These are phyloP conservation scores for Leptogaster cylindrica DNA, from an alignment of 2,888 invertebrate species.

Conservation along the genomic window DNA sequence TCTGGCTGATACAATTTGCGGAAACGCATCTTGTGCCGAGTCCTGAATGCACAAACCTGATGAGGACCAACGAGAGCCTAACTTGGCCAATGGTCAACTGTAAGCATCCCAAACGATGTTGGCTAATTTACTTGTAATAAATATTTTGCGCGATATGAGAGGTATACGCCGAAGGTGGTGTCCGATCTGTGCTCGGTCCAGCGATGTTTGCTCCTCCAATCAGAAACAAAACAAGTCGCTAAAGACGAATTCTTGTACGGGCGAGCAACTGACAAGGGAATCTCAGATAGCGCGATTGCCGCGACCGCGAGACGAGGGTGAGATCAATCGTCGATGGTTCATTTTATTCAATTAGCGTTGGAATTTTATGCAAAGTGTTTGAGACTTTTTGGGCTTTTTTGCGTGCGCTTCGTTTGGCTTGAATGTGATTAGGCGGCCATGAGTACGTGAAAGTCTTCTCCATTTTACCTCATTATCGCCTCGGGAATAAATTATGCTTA, in stretches of 20 bases:
- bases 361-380: conserved; percentile 52
- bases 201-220: neutral
- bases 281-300: conserved; percentile 3
- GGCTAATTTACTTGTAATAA: conserved; percentile 51
- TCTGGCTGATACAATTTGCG: conserved; percentile 18
- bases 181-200: neutral
- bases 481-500: conserved; percentile 60
- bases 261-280: conserved; percentile 12
- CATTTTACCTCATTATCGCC: conserved; percentile 62
- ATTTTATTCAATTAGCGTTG: conserved; percentile 54
- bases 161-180: conserved; percentile 42
- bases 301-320: conserved; percentile 34
- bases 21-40: neutral
- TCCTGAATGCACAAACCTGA: neutral
- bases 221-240: conserved; percentile 24
- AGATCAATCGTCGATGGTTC: conserved; percentile 50
- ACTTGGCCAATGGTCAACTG: conserved; percentile 20
- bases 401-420: conserved; percentile 11
- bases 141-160: conserved; percentile 50
- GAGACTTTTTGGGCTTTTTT: conserved; percentile 6
- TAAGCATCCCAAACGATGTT: conserved; percentile 16
- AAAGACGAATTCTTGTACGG: conserved; percentile 42
- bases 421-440: conserved; percentile 35
- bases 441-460: conserved; percentile 39
- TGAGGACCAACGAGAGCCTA: neutral